Base-by-base conservation (phyloP, 2,888 invertebrate genomes). In the Sarcophaga rosellei region DNA sequence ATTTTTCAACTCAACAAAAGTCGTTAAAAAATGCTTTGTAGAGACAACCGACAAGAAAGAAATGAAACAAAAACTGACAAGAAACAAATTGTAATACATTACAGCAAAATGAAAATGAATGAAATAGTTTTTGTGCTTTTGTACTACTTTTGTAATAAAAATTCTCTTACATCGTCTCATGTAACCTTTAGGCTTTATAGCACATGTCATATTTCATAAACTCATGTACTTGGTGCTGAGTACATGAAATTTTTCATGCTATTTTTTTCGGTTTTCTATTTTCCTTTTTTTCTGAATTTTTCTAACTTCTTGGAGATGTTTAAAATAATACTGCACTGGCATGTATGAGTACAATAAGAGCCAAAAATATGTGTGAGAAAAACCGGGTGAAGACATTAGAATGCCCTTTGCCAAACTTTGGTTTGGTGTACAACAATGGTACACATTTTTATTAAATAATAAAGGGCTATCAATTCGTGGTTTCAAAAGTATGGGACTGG, bases 401-500 rank as follows among this genome's bases (percentile, higher is more conserved):
- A 69, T 70, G 65, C 45, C 70, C 74, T 75, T 75, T 72, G 79
- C 75, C 79, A 79, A 70, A 65, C 44, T 79, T 15, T 65, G n/a
- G 57, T 59, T 65, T 20, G 21, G 6, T 23, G 25, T 59, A 65
- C 12, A 79, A 59, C 35, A 35, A 35, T 10, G 8, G 10, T 35
- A 10, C 10, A 35, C n/a, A n/a, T n/a, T n/a, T n/a, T n/a, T n/a
- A n/a, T n/a, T n/a, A n/a, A n/a, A n/a, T n/a, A n/a, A n/a, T n/a
- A n/a, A n/a, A n/a, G n/a, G n/a, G n/a, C n/a, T n/a, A n/a, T n/a
- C n/a, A n/a, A n/a, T n/a, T n/a, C n/a, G n/a, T n/a, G n/a, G n/a
- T n/a, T n/a, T n/a, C n/a, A n/a, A n/a, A n/a, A n/a, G n/a, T n/a
- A n/a, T n/a, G n/a, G n/a, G n/a, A n/a, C n/a, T n/a, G n/a, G n/a